Evolutionary conservation across 2,113 vertebrate species (phyloP).

Genomic region (Phalacrocorax aristotelis): DNA sequence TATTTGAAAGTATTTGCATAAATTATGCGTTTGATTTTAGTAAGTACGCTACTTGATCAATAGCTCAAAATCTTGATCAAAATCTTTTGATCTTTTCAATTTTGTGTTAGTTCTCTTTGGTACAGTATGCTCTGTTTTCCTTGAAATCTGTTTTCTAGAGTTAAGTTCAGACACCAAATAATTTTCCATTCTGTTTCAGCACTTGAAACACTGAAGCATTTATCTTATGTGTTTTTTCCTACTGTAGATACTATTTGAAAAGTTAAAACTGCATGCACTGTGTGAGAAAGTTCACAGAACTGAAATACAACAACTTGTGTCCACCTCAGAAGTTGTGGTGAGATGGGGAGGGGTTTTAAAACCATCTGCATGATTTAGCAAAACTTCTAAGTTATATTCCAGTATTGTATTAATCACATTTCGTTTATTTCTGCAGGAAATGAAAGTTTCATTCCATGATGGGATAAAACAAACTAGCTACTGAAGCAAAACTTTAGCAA

Average conservation of each 20-base stretch:
- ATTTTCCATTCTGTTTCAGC: background rate
- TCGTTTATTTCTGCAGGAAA: background rate
- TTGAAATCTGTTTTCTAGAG: background rate
- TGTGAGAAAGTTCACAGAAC: constrained; percentile 81
- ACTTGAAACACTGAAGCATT: background rate
- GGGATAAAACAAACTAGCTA: background rate
- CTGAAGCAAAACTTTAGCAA: background rate
- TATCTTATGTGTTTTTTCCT: background rate
- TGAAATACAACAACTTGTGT: constrained; percentile 77
- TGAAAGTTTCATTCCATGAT: background rate
- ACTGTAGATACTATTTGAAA: constrained; percentile 87
- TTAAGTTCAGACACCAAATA: background rate
- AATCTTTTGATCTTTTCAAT: background rate
- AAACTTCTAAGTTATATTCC: background rate
- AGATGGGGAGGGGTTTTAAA: background rate
- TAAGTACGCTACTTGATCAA: background rate
- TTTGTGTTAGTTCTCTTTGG: background rate
- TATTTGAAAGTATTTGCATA: background rate
- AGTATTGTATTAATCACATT: background rate
- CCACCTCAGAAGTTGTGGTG: constrained; percentile 88
- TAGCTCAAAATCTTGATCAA: background rate
- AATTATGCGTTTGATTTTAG: background rate
- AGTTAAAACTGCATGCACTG: constrained; percentile 82
- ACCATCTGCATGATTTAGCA: background rate
- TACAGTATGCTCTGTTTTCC: background rate